These are phyloP conservation scores for Agrotis segetum DNA, from an alignment of 2,888 invertebrate species.

Conservation along the genomic window DNA sequence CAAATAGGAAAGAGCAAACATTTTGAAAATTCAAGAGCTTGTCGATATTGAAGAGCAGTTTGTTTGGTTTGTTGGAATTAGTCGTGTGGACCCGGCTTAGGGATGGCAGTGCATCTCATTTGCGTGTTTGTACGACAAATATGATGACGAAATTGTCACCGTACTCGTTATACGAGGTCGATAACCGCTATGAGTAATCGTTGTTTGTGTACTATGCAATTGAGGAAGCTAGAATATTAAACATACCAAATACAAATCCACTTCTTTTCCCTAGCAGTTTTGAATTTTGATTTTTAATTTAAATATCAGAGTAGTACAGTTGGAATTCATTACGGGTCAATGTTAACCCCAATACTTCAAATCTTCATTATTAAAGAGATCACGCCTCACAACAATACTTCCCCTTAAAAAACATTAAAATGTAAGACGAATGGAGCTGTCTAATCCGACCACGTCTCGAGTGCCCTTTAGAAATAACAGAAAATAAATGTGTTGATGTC, in stretches of 20 bases:
- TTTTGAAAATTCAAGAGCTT: slow-evolving; percentile 80
- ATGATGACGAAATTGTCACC: slow-evolving; percentile 59
- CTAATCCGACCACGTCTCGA: slow-evolving; percentile 85
- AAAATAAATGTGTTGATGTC: slow-evolving; percentile 80
- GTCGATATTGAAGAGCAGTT: slow-evolving; percentile 75
- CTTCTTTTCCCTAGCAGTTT: background rate
- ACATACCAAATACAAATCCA: background rate
- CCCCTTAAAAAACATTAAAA: slow-evolving; percentile 68
- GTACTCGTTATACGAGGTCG: slow-evolving; percentile 43
- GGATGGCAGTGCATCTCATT: slow-evolving; percentile 68
- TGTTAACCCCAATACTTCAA: slow-evolving; percentile 45
- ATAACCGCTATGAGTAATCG: slow-evolving; percentile 39
- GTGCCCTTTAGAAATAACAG: slow-evolving; percentile 77
- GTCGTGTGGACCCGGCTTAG: slow-evolving; percentile 62
- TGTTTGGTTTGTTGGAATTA: slow-evolving; percentile 71
- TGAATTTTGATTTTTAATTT: slow-evolving; percentile 7
- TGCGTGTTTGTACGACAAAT: slow-evolving; percentile 63
- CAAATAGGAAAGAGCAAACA: slow-evolving; percentile 80
- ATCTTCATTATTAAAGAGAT: slow-evolving; percentile 65
- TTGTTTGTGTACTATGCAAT: slow-evolving; percentile 24
- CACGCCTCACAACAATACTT: slow-evolving; percentile 60
- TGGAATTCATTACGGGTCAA: slow-evolving; percentile 36
- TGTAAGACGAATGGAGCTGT: slow-evolving; percentile 82
- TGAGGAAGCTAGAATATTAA: background rate
- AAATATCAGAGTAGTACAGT: slow-evolving; percentile 12